Evolutionary conservation across 2,888 invertebrate genomes (phyloP).

Genomic region (Ellobium chinense): DNA sequence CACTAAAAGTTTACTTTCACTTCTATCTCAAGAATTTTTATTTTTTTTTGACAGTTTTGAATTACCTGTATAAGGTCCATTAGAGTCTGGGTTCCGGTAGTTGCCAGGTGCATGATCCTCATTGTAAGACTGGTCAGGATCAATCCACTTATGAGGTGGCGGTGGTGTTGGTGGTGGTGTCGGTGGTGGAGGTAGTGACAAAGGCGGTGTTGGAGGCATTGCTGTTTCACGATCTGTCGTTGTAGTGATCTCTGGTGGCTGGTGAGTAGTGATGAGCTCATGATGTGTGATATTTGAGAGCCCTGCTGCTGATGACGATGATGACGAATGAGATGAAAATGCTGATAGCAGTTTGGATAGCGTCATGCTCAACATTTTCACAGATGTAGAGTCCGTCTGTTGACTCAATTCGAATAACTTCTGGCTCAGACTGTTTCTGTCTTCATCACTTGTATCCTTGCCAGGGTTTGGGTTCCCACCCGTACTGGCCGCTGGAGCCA

Average conservation of each 20-base stretch:
- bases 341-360: not conserved
- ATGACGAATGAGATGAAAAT: not conserved
- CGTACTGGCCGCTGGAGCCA: too few species aligned
- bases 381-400: not conserved
- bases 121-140: too few species aligned
- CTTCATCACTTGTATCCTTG: not conserved
- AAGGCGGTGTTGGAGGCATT: not conserved
- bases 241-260: not conserved
- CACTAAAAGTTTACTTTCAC: too few species aligned
- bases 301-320: slow-evolving; percentile 13
- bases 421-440: not conserved
- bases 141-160: not conserved
- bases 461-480: too few species aligned
- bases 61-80: too few species aligned
- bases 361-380: not conserved
- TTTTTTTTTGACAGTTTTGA: too few species aligned
- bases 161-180: not conserved
- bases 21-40: too few species aligned
- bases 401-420: not conserved
- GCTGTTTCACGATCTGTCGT: not conserved
- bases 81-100: too few species aligned
- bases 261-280: too few species aligned
- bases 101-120: too few species aligned
- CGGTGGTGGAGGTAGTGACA: not conserved
- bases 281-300: too few species aligned